Percentiles rank a stretch among this genome's conserved stretches.
phyloP scores from a whole-genome alignment of 1,140 invertebrate genomes.

The Nixonia krombeini region DNA sequence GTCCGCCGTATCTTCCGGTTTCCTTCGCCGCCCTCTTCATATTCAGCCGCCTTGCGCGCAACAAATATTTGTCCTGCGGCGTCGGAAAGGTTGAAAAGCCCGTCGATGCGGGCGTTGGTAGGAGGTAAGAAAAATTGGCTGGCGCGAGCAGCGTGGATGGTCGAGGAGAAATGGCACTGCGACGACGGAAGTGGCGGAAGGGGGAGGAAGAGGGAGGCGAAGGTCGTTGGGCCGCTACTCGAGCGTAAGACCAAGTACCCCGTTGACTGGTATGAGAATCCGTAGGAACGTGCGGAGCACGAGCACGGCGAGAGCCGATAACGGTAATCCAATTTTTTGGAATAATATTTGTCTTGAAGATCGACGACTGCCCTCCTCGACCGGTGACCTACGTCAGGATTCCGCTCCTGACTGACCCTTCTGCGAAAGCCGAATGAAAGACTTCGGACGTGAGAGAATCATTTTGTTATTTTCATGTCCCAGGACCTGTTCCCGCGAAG shows the following conservation, averaged over 20 bases:
- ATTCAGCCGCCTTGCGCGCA: slow-evolving; percentile 24
- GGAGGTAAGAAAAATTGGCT: slow-evolving; percentile 43
- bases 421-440: slow-evolving; percentile 2
- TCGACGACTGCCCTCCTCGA: slow-evolving; percentile 53
- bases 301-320: slow-evolving; percentile 58
- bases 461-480: slow-evolving; percentile 43
- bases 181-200: neutral
- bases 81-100: slow-evolving; percentile 47
- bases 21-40: neutral
- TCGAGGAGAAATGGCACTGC: slow-evolving; percentile 24
- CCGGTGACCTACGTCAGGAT: slow-evolving; percentile 22
- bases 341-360: slow-evolving; percentile 71
- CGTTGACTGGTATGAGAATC: slow-evolving; percentile 7
- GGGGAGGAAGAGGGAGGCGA: neutral
- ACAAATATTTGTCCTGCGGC: slow-evolving; percentile 55
- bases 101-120: slow-evolving; percentile 10
- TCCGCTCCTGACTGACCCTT: slow-evolving; percentile 9
- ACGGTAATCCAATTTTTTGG: slow-evolving; percentile 70
- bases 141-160: neutral
- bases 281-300: slow-evolving; percentile 26
- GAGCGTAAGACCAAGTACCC: slow-evolving; percentile 35
- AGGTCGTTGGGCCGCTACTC: slow-evolving; percentile 31
- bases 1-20: too few species aligned
- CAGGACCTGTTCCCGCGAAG: slow-evolving; percentile 30
- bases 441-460: slow-evolving; percentile 17